Evolutionary conservation across 2,797 vertebrate genomes (phyloP).

Genomic region (Coluber constrictor): DNA sequence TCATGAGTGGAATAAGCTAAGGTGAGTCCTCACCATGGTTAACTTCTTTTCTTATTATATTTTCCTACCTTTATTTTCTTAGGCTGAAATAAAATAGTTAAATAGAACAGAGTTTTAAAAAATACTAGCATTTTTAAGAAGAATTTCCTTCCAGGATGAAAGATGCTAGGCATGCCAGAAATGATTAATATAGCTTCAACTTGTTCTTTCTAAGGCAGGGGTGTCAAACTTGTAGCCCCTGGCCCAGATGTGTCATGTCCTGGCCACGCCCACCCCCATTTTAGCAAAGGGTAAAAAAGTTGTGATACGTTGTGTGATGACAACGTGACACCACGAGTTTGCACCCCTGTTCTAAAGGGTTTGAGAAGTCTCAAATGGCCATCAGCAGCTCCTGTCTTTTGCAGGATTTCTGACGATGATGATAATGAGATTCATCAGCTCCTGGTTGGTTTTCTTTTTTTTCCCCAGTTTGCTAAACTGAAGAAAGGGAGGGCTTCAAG

Average conservation of each 20-base stretch:
- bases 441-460: background rate
- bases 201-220: too few species aligned
- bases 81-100: background rate
- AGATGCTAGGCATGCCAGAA: background rate
- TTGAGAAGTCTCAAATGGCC: background rate
- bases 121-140: background rate
- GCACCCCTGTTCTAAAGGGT: too few species aligned
- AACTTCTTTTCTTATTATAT: background rate
- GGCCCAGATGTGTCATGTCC: too few species aligned
- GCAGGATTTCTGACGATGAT: background rate
- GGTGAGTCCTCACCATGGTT: background rate
- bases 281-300: too few species aligned
- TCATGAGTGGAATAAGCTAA: background rate
- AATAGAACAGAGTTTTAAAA: background rate
- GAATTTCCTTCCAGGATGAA: background rate
- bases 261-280: too few species aligned
- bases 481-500: background rate
- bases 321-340: too few species aligned
- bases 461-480: background rate
- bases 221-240: too few species aligned
- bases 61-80: background rate
- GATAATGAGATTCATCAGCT: background rate
- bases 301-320: too few species aligned
- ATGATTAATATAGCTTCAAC: background rate
- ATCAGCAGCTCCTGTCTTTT: background rate